Conservation (phyloP, 2,113 vertebrate species). For the Todiramphus saurophagus region DNA sequence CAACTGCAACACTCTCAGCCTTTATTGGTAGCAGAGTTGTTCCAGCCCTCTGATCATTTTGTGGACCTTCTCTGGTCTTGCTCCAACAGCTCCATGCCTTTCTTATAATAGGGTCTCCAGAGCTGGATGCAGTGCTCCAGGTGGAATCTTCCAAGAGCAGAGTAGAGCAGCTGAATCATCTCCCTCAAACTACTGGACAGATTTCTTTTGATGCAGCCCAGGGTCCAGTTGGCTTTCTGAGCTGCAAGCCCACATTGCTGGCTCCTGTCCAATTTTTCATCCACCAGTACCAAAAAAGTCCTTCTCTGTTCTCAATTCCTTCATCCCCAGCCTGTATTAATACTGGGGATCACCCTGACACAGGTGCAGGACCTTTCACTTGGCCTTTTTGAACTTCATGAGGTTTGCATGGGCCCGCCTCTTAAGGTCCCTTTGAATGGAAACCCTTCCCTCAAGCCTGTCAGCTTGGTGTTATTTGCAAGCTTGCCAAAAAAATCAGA, state of each 20-base stretch:
- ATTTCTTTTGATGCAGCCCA: neutral
- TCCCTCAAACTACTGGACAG: neutral
- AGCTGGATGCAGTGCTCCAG: no score
- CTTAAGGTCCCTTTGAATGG: neutral
- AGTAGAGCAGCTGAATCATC: neutral
- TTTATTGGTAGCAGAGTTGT: neutral
- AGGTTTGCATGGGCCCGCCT: neutral
- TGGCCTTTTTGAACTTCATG: neutral
- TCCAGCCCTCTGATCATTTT: neutral
- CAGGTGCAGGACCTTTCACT: neutral
- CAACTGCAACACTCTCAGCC: neutral
- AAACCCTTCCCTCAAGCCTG: neutral
- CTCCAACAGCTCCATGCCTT: neutral
- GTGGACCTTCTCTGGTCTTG: neutral
- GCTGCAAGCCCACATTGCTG: accelerated
- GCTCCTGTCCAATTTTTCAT: neutral
- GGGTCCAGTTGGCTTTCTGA: neutral
- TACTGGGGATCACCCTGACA: neutral
- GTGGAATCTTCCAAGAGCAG: neutral
- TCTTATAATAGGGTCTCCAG: neutral
- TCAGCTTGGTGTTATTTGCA: neutral
- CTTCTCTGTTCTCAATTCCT: neutral
- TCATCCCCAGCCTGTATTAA: neutral
- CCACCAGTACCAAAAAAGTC: neutral
- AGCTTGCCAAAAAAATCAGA: neutral